These are phyloP conservation scores for Listrodromus nycthemerus DNA, from an alignment of 2,888 invertebrate genomes.

Conservation along the genomic window DNA sequence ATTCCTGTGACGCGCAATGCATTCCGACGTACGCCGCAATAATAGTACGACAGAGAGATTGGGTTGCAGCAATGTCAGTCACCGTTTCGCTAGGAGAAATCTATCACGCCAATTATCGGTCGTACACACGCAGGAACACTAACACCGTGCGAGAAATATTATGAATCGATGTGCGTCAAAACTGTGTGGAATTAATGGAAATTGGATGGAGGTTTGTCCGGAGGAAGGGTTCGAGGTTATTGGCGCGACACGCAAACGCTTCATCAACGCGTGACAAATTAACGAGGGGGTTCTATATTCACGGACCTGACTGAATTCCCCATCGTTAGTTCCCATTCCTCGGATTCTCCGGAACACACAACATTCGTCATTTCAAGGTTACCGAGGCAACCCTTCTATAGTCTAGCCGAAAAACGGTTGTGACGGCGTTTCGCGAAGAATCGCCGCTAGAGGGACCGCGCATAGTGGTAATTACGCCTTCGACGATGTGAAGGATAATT, in stretches of 20 bases:
- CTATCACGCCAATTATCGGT: slow-evolving; percentile 51
- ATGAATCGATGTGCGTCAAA: slow-evolving; percentile 43
- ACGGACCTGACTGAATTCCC: background rate
- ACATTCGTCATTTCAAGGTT: slow-evolving; percentile 3
- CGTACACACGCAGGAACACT: background rate
- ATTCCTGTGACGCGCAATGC: slow-evolving; percentile 7
- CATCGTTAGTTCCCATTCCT: background rate
- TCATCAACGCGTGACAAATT: slow-evolving; percentile 49
- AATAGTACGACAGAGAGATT: background rate
- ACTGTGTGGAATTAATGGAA: slow-evolving; percentile 44
- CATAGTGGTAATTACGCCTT: too few species aligned
- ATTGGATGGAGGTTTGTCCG: slow-evolving; percentile 20
- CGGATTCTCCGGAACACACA: background rate
- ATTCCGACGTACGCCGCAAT: slow-evolving; percentile 9
- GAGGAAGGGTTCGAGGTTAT: slow-evolving; percentile 7
- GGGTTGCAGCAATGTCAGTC: slow-evolving; percentile 25
- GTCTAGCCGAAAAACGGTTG: background rate
- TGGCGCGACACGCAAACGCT: slow-evolving; percentile 8
- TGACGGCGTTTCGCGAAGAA: too few species aligned
- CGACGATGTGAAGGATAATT: too few species aligned
- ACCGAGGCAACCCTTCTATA: background rate
- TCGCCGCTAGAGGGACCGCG: too few species aligned
- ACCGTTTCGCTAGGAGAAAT: slow-evolving; percentile 12
- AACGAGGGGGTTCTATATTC: slow-evolving; percentile 11
- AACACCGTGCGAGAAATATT: slow-evolving; percentile 36